Evolutionary conservation across 2,888 invertebrate species (phyloP), one percentile per base, ranked within the genome.

Genomic region (Monopis laevigella): DNA sequence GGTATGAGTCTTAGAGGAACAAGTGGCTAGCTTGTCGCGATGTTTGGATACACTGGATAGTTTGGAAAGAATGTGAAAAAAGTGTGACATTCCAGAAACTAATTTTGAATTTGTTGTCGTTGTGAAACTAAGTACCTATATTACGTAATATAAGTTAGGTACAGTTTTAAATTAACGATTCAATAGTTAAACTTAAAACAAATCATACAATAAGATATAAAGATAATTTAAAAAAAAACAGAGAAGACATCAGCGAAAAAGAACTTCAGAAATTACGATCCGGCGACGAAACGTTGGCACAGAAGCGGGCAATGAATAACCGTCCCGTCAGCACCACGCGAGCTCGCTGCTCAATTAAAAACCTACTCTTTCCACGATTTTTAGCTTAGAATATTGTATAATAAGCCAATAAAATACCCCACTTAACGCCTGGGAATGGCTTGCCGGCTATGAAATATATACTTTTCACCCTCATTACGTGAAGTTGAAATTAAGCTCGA

Each of bases 321-420:
- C 68, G 70, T 54, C 58, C 70, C 73, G 78, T 80, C 80, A 78
- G 59, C 56, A 54, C 65, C 80, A 80, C 70, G 72, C 78, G 64
- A 74, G 67, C 68, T 64, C 63, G 54, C 62, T 63, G 72, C 72
- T 75, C 77, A 80, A 78, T 78, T 80, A 78, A 80, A 80, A 78
- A 72, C 74, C 68, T 75, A 73, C 80, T 78, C 78, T 74, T 75
- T 78, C 72, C 73, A 72, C 73, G 67, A 80, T 74, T 78, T 78
- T 78, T 73, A 80, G 77, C 78, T 80, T 77, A 78, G 78, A 74
- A 77, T 78, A 75, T 80, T 75, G 78, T 73, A 80, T 80, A 80
- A 80, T 80, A 80, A 75, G 72, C 75, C 78, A 65, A 78, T 80
- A 80, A 80, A 80, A 73, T 77, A 80, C 73, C 73, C 72, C 77